Conservation (phyloP, 2,888 invertebrate species). For the Tipula unca region DNA sequence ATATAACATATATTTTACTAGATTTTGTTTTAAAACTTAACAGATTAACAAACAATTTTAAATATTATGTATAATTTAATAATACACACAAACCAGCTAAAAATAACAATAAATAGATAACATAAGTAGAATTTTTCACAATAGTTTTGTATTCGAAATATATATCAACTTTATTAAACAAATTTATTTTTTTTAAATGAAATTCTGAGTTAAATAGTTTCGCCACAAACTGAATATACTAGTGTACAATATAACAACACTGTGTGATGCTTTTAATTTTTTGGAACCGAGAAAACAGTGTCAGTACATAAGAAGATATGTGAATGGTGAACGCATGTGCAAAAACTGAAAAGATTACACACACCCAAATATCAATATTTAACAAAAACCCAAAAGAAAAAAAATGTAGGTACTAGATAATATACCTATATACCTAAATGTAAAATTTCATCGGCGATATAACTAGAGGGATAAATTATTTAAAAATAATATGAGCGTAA, state of each 20-base stretch:
- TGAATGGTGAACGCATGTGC: background rate
- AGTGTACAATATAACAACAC: background rate
- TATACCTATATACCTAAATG: no score
- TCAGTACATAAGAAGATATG: background rate
- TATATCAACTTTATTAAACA: background rate
- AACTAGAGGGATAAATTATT: background rate
- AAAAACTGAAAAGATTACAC: background rate
- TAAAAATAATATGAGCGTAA: background rate
- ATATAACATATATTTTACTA: background rate
- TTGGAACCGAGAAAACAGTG: background rate
- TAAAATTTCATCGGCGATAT: no score
- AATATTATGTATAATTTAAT: background rate
- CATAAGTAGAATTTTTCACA: background rate
- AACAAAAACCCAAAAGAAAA: background rate
- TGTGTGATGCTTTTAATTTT: slow-evolving; percentile 3
- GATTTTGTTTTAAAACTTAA: background rate
- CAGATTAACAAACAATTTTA: background rate
- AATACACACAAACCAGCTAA: background rate
- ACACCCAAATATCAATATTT: slow-evolving; percentile 9
- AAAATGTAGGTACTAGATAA: background rate
- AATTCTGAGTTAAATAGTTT: background rate
- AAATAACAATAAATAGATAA: background rate
- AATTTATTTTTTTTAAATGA: background rate
- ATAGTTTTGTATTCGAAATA: background rate
- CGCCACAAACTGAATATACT: background rate